Evolutionary conservation across 2,888 invertebrate species (phyloP).

Genomic region (Aromia moschata): DNA sequence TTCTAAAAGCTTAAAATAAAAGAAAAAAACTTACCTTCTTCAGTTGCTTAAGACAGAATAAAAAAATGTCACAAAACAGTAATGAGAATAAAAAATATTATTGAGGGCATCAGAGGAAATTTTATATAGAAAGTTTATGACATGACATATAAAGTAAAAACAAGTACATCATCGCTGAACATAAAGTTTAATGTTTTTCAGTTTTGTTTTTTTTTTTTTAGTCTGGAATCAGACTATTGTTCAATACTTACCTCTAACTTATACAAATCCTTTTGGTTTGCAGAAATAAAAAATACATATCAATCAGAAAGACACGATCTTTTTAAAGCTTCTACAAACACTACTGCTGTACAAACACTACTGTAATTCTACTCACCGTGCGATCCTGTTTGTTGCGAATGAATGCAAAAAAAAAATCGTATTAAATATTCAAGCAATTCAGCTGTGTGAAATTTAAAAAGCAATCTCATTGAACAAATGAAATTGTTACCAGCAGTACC

Average conservation of each 20-base stretch:
- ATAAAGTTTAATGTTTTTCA: too few species aligned
- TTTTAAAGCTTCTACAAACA: background rate
- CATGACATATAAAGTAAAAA: too few species aligned
- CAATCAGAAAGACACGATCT: background rate
- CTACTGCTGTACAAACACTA: background rate
- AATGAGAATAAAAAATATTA: too few species aligned
- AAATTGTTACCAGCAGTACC: too few species aligned
- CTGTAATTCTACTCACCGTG: conserved; percentile 9
- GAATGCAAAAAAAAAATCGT: conserved; percentile 3
- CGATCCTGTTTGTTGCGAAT: conserved; percentile 4
- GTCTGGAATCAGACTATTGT: background rate
- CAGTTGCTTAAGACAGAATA: conserved; percentile 33
- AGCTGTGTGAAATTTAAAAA: too few species aligned
- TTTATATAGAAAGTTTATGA: too few species aligned
- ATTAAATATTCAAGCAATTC: conserved; percentile 3
- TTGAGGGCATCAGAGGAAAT: too few species aligned
- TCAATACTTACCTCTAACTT: conserved; percentile 43
- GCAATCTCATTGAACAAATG: too few species aligned
- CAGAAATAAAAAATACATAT: conserved; percentile 29
- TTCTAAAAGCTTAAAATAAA: background rate
- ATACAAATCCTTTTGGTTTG: conserved; percentile 33
- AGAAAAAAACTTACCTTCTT: conserved; percentile 30
- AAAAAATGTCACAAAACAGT: too few species aligned
- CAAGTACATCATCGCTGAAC: too few species aligned
- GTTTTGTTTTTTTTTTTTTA: background rate